These are phyloP conservation scores for Cyanoliseus patagonus DNA, from an alignment of 2,113 vertebrate species.

Conservation along the genomic window DNA sequence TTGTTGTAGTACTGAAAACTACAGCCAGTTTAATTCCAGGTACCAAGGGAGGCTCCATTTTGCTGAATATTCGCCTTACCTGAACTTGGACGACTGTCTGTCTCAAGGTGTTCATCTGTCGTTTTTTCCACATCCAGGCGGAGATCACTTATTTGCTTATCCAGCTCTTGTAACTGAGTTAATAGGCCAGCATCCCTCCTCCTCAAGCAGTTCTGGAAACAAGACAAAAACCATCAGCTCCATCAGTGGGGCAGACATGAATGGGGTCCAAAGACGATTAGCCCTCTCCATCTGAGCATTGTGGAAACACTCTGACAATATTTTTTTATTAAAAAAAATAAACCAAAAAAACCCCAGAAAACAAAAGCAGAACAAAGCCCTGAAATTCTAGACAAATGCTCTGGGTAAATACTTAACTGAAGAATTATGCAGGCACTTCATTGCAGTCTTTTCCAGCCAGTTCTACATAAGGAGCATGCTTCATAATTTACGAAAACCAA, in stretches of 20 bases:
- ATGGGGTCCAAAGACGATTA: background rate
- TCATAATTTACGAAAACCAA: background rate
- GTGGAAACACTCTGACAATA: background rate
- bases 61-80: constrained; percentile 70
- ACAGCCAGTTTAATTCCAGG: background rate
- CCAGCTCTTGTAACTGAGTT: constrained; percentile 89
- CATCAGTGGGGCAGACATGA: background rate
- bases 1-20: background rate
- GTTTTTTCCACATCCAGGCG: constrained; percentile 86
- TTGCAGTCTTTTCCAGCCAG: background rate
- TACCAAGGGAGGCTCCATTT: background rate
- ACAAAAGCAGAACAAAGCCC: background rate
- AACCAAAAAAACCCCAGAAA: background rate
- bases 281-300: background rate
- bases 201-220: constrained; percentile 87
- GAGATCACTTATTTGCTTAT: constrained; percentile 92
- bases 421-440: background rate
- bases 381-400: background rate
- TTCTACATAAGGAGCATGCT: background rate
- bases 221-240: background rate
- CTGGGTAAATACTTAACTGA: background rate
- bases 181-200: constrained; percentile 88
- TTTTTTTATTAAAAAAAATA: background rate
- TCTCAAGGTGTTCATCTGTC: constrained; percentile 84
- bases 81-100: constrained; percentile 94